phyloP scores from a whole-genome alignment of 2,113 vertebrate species.

The Anarhynchus alexandrinus region DNA sequence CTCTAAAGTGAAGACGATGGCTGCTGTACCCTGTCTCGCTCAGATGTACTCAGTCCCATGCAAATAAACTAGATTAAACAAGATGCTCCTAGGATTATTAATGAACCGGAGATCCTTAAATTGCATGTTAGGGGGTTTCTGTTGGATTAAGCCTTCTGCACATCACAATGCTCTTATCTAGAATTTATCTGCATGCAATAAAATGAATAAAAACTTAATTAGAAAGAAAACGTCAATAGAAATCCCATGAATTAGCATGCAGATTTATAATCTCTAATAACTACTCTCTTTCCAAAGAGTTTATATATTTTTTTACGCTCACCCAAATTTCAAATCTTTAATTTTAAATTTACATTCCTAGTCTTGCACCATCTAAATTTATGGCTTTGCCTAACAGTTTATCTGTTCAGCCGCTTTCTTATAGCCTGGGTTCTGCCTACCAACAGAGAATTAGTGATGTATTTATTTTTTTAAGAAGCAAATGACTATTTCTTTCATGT shows the following conservation, averaged over 20 bases:
- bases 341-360: neutral
- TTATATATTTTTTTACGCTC: neutral
- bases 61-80: neutral
- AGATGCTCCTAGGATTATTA: neutral
- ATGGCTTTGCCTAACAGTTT: neutral
- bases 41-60: neutral
- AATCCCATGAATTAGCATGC: neutral
- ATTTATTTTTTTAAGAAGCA: neutral
- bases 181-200: slow-evolving; percentile 3
- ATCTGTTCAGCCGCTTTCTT: neutral
- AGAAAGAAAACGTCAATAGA: neutral
- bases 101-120: neutral
- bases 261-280: neutral
- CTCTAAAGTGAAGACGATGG: neutral
- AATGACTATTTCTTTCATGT: neutral
- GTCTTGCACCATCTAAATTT: neutral
- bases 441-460: neutral
- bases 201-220: slow-evolving; percentile 12
- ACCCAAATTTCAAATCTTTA: neutral
- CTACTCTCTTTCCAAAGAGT: neutral
- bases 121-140: neutral
- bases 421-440: neutral
- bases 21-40: rapidly evolving
- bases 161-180: neutral
- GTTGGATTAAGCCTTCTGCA: neutral